Conservation (phyloP, 2,797 vertebrate species). For the Aeoliscus strigatus region DNA sequence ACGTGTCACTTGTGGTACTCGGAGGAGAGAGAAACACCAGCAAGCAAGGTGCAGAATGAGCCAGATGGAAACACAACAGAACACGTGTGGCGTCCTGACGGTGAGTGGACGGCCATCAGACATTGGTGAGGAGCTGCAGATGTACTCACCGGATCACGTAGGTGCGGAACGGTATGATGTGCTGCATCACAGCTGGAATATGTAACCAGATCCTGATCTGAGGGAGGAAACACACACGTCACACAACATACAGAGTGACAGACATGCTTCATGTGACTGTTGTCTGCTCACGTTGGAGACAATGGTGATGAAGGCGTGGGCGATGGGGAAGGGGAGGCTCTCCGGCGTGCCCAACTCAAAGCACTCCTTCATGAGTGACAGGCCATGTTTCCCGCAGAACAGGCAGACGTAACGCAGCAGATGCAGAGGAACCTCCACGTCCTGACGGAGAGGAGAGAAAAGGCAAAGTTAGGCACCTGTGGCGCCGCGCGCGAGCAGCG, state of each 20-base stretch:
- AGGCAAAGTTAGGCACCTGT: no score
- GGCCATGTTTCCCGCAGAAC: slow-evolving; percentile 97
- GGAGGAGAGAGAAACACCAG: no score
- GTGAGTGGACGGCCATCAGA: no score
- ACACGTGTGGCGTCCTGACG: no score
- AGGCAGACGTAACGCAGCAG: slow-evolving; percentile 96
- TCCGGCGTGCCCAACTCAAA: slow-evolving; percentile 92
- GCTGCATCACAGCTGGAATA: slow-evolving; percentile 99
- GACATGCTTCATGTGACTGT: no score
- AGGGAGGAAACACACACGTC: slow-evolving; percentile 1
- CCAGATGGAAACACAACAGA: no score
- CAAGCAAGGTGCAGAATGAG: no score
- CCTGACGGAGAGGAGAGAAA: slow-evolving; percentile 62
- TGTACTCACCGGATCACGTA: slow-evolving; percentile 89
- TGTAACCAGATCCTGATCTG: slow-evolving; percentile 94
- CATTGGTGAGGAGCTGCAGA: no score
- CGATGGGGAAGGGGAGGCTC: slow-evolving; percentile 92
- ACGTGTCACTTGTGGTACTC: no score
- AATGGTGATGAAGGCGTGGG: slow-evolving; percentile 97
- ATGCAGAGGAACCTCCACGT: slow-evolving; percentile 96
- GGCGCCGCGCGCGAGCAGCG: no score
- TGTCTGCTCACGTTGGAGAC: slow-evolving; percentile 99
- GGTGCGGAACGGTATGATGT: slow-evolving; percentile 97
- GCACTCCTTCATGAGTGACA: slow-evolving; percentile 98
- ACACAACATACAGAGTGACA: not conserved